Conservation (phyloP, 2,113 vertebrate genomes). For the Gracilinanus agilis region DNA sequence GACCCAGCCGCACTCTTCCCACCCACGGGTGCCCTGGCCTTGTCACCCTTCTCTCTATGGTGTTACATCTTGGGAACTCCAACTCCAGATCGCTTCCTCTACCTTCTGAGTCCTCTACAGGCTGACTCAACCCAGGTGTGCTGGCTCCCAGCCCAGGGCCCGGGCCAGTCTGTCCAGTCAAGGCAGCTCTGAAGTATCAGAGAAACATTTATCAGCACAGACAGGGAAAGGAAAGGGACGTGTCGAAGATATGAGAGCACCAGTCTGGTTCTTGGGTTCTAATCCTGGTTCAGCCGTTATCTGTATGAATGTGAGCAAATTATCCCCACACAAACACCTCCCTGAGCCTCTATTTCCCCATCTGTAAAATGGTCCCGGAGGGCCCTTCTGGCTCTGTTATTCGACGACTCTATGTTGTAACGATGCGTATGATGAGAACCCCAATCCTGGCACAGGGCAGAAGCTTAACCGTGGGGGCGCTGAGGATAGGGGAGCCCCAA, state of each 20-base stretch:
- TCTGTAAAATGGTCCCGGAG: background rate
- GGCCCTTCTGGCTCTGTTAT: background rate
- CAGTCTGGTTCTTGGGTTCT: background rate
- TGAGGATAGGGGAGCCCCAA: background rate
- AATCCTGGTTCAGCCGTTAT: background rate
- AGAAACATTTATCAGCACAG: background rate
- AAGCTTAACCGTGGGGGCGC: background rate
- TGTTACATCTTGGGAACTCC: background rate
- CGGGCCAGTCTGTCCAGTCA: background rate
- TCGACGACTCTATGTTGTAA: background rate
- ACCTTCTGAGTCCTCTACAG: background rate
- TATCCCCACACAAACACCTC: background rate
- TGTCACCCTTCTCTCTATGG: background rate
- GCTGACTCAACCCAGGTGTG: background rate
- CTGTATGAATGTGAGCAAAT: background rate
- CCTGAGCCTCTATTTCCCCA: background rate
- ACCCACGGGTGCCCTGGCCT: background rate
- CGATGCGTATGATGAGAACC: background rate
- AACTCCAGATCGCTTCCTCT: background rate
- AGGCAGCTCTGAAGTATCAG: background rate
- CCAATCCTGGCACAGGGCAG: background rate
- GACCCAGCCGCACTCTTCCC: background rate
- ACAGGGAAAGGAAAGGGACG: background rate
- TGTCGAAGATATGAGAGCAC: accelerated
- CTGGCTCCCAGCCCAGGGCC: conserved; percentile 2